Base-by-base conservation (phyloP, 1,140 invertebrate genomes). In the Lucilia cuprina region DNA sequence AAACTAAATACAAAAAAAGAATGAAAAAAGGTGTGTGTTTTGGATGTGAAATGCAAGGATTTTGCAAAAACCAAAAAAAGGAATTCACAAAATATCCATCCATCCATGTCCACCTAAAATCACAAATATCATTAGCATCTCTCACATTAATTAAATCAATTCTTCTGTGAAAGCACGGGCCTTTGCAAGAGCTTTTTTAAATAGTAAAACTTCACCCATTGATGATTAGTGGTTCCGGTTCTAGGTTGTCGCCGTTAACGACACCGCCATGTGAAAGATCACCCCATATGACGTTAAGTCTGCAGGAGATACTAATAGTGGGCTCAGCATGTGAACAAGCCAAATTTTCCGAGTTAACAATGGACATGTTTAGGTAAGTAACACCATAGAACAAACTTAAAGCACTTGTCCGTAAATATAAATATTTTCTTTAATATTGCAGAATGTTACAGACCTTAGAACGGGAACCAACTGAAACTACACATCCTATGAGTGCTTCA, bases 321-420 rank as follows among this genome's bases (percentile, higher is more conserved):
- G 98, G 98, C 65, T 98, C 98, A 90, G 96, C 96, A 87, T 94
- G 95, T 87, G 96, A 98, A 90, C 98, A 99, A 93, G 96, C 98
- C n/a, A 99, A 99, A 92, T 99, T 99, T 92, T 98, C 97, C 86
- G 98, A 99, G 92, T 92, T 99, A 83, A 99, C 98, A 21, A 95
- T 99, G 93, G 98, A 99, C 92, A 99, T 99, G 98, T 99, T 98
- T 91, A 93, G 90, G 88, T 89, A 85, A 85, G 82, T 75, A 41
- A 8, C 1, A 1, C 70, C 9, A 21, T 30, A 30, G 25, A 30
- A 30, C 3, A 30, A 30, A 30, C 25, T 30, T 30, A 30, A n/a
- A 30, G 25, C 25, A 30, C 25, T 30, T 49, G 35, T 35, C 30
- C 74, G 50, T 55, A 55, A 5, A 55, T 13, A 10, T n/a, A 9